Evolutionary conservation across 37 sponge, comb jelly and placozoan species (phyloP).

Genomic region (Crambe crambe): DNA sequence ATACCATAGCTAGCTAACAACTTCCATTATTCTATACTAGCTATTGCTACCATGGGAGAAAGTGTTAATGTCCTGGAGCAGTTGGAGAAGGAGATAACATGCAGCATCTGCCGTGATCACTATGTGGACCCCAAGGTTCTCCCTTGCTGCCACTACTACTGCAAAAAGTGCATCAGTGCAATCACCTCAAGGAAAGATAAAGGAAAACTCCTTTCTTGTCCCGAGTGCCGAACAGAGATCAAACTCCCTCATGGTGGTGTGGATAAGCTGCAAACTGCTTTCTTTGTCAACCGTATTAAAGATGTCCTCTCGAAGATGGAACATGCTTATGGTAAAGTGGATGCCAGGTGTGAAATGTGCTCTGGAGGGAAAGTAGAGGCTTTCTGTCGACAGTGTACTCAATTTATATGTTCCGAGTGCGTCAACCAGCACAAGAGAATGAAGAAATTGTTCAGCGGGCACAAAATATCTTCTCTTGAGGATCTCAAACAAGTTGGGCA

Average conservation of each 20-base stretch:
- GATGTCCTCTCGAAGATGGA: too few relatives aligned
- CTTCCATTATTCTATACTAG: too few relatives aligned
- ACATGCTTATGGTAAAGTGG: too few relatives aligned
- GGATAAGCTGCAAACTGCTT: too few relatives aligned
- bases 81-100: constrained; percentile 31
- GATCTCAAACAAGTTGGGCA: constrained; percentile 29
- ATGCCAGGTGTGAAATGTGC: too few relatives aligned
- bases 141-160: constrained; percentile 60
- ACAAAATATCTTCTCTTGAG: constrained; percentile 6
- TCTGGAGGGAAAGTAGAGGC: too few relatives aligned
- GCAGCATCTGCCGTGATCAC: constrained; percentile 35
- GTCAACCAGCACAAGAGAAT: constrained; percentile 10
- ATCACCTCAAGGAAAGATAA: neutral
- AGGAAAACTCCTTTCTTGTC: constrained; percentile 23
- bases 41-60: too few relatives aligned
- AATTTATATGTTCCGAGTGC: too few relatives aligned
- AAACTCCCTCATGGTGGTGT: constrained; percentile 16
- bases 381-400: too few relatives aligned
- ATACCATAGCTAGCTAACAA: too few relatives aligned
- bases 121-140: constrained; percentile 39
- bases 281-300: too few relatives aligned
- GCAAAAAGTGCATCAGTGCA: constrained; percentile 26
- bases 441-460: constrained; percentile 20
- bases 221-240: constrained; percentile 26
- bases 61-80: constrained; percentile 20